Conservation (phyloP, 2,888 invertebrate species). For the Melanostoma mellinum region DNA sequence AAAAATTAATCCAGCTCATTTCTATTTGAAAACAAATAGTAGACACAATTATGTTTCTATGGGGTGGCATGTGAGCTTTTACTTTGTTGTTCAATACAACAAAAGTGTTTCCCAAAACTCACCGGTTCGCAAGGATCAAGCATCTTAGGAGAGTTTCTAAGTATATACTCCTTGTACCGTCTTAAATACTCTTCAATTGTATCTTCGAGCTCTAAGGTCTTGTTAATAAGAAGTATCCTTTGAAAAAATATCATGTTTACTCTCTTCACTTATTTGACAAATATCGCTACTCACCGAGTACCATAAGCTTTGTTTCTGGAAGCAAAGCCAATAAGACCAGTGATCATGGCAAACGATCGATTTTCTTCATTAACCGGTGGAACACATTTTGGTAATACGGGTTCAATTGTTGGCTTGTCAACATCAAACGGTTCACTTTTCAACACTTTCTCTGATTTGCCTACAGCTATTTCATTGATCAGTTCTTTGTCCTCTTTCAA, state of each 20-base stretch:
- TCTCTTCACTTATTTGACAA: neutral
- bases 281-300: constrained; percentile 46
- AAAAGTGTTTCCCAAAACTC: constrained; percentile 37
- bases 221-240: constrained; percentile 57
- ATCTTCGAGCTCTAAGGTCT: constrained; percentile 66
- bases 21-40: too few species aligned
- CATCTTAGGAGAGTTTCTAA: constrained; percentile 14
- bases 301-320: constrained; percentile 42
- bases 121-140: constrained; percentile 36
- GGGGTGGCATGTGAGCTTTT: neutral
- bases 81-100: neutral
- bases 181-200: constrained; percentile 60
- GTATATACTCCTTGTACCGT: constrained; percentile 56
- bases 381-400: constrained; percentile 60
- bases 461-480: constrained; percentile 69
- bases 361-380: constrained; percentile 39
- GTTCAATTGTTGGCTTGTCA: constrained; percentile 8
- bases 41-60: too few species aligned
- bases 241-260: too few species aligned
- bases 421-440: neutral
- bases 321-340: constrained; percentile 54
- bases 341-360: constrained; percentile 42
- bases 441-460: constrained; percentile 38
- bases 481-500: constrained; percentile 59
- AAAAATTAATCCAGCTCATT: too few species aligned